A percentile compares a stretch with the other conserved stretches of the same genome.
phyloP scores from a whole-genome alignment of 92 coral and sea anemone genomes.

The Paragorgia papillata region DNA sequence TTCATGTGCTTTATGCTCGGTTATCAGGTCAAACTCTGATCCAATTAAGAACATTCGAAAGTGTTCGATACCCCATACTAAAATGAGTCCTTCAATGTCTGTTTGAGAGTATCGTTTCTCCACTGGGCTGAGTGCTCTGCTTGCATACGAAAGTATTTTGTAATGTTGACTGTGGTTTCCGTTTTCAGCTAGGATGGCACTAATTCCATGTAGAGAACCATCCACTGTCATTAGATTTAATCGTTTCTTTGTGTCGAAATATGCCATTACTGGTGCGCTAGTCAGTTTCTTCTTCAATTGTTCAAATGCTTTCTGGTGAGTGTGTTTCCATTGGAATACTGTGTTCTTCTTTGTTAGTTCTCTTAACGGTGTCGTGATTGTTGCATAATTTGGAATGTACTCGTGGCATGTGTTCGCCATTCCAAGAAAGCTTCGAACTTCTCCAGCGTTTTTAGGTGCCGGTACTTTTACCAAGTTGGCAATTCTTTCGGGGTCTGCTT shows the following conservation, averaged over 20 bases:
- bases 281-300: constrained; percentile 35
- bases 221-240: constrained; percentile 29
- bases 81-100: constrained; percentile 29
- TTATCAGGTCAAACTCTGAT: constrained; percentile 28
- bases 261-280: constrained; percentile 28
- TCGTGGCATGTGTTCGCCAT: constrained; percentile 34
- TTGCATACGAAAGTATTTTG: constrained; percentile 46
- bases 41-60: constrained; percentile 32
- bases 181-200: constrained; percentile 37
- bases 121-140: constrained; percentile 27
- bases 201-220: constrained; percentile 41
- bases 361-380: constrained; percentile 16
- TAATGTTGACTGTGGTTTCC: constrained; percentile 29
- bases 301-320: constrained; percentile 34
- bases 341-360: constrained; percentile 14
- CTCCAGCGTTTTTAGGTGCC: constrained; percentile 29
- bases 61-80: constrained; percentile 37
- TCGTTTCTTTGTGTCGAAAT: constrained; percentile 41
- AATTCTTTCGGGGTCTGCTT: constrained; percentile 44
- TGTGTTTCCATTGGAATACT: constrained; percentile 1
- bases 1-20: constrained; percentile 39
- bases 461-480: constrained; percentile 10
- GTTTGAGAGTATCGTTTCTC: constrained; percentile 25
- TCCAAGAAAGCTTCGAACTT: constrained; percentile 40
- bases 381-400: constrained; percentile 30